These are phyloP conservation scores for Oophaga pumilio DNA, from an alignment of 2,113 vertebrate genomes.

Conservation along the genomic window DNA sequence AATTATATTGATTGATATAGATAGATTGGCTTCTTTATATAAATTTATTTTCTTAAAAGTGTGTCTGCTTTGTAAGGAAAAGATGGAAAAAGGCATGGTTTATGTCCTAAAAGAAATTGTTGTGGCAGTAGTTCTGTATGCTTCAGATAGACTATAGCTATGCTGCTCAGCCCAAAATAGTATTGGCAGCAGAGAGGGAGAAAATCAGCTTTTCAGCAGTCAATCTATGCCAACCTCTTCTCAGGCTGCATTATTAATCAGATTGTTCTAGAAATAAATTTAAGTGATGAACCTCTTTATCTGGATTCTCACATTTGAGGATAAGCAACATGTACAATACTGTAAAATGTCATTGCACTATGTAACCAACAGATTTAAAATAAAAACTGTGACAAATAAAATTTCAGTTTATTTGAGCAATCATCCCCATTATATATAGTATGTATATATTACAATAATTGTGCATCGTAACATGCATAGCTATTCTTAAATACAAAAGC, in stretches of 20 bases:
- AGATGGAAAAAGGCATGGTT: neutral
- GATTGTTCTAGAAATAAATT: neutral
- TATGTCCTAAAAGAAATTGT: neutral
- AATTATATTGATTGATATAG: too few species aligned
- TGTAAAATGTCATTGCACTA: neutral
- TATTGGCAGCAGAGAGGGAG: neutral
- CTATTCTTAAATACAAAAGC: neutral
- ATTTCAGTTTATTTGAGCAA: neutral
- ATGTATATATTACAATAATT: neutral
- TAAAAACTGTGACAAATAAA: neutral
- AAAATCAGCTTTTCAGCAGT: neutral
- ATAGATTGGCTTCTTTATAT: neutral
- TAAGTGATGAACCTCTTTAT: neutral
- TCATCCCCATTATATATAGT: neutral
- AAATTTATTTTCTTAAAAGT: neutral
- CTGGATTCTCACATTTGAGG: neutral
- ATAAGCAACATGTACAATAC: neutral
- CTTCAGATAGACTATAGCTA: neutral
- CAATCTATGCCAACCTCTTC: neutral
- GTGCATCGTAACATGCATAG: neutral
- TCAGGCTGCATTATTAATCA: conserved; percentile 1
- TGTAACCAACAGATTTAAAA: neutral
- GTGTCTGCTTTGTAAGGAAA: neutral
- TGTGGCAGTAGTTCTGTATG: neutral
- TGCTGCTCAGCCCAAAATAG: neutral